Conservation (phyloP, 2,888 invertebrate genomes). For the Eilema depressum region DNA sequence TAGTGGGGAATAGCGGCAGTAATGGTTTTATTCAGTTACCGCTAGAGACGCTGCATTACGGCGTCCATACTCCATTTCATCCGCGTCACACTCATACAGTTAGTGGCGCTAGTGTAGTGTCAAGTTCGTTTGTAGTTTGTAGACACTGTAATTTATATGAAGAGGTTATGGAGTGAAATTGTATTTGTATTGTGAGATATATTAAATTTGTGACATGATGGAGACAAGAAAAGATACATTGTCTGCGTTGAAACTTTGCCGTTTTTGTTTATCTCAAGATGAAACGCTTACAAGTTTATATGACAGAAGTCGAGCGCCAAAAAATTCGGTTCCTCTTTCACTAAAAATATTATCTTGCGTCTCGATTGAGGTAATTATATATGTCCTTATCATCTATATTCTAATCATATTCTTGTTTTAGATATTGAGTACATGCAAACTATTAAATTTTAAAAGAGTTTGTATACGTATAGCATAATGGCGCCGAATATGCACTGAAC, state of each 20-base stretch:
- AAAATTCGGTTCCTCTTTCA: conserved; percentile 89
- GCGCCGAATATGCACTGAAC: conserved; percentile 42
- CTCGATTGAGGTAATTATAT: conserved; percentile 90
- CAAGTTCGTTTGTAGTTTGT: conserved; percentile 24
- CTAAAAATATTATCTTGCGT: conserved; percentile 93
- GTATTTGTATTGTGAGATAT: conserved; percentile 47
- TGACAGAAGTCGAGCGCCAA: conserved; percentile 85
- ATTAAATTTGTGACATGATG: conserved; percentile 71
- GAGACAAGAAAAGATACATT: conserved; percentile 88
- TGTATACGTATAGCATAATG: conserved; percentile 39
- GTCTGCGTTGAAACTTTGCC: conserved; percentile 89
- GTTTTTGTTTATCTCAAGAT: conserved; percentile 91
- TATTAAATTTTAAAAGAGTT: conserved; percentile 15
- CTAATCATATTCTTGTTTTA: conserved; percentile 8
- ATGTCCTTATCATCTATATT: conserved; percentile 23
- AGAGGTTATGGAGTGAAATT: conserved; percentile 71
- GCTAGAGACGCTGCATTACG: conserved; percentile 47
- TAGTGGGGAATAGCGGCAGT: conserved; percentile 45
- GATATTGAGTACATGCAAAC: conserved; percentile 19
- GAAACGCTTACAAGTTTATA: conserved; percentile 89
- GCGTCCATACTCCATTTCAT: conserved; percentile 57
- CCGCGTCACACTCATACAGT: conserved; percentile 41
- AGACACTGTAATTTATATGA: conserved; percentile 44
- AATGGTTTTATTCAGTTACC: conserved; percentile 44
- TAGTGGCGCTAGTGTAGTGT: conserved; percentile 69